phyloP scores from a whole-genome alignment of 64 coral and sea anemone genomes.

The Montipora foliosa region DNA sequence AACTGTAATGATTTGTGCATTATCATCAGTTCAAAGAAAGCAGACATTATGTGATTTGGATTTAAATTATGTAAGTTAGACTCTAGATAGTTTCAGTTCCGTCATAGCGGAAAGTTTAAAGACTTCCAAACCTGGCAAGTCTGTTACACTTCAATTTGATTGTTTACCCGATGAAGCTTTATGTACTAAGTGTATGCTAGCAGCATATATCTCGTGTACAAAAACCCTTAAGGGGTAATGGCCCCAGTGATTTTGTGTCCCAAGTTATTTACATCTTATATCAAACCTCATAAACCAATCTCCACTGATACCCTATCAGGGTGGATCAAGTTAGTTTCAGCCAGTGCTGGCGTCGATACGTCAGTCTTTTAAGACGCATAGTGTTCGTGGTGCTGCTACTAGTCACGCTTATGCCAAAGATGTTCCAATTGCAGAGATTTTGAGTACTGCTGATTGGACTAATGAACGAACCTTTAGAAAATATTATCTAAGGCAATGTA shows the following conservation, averaged over 20 bases:
- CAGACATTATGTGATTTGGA: constrained; percentile 25
- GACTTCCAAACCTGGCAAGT: constrained; percentile 76
- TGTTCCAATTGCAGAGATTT: not conserved
- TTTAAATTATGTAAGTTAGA: constrained; percentile 34
- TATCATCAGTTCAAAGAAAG: constrained; percentile 74
- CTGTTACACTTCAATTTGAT: not conserved
- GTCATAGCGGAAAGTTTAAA: constrained; percentile 49
- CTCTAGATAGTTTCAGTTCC: constrained; percentile 54
- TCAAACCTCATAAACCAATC: not conserved
- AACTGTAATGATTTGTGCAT: constrained; percentile 87
- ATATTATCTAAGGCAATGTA: not conserved
- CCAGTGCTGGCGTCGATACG: not conserved
- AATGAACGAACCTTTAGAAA: not conserved
- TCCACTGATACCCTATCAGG: not conserved
- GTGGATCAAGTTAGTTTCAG: not conserved
- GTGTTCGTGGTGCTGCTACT: not conserved
- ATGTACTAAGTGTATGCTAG: not conserved
- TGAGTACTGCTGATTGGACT: not conserved
- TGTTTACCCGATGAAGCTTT: no score
- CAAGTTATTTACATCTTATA: not conserved
- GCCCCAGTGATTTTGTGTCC: not conserved
- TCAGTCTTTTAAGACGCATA: not conserved
- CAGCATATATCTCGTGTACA: not conserved
- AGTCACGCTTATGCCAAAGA: not conserved
- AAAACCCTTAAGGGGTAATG: not conserved